These are phyloP conservation scores for Neuroterus valhalla DNA, from an alignment of 1,140 invertebrate species.

Conservation along the genomic window DNA sequence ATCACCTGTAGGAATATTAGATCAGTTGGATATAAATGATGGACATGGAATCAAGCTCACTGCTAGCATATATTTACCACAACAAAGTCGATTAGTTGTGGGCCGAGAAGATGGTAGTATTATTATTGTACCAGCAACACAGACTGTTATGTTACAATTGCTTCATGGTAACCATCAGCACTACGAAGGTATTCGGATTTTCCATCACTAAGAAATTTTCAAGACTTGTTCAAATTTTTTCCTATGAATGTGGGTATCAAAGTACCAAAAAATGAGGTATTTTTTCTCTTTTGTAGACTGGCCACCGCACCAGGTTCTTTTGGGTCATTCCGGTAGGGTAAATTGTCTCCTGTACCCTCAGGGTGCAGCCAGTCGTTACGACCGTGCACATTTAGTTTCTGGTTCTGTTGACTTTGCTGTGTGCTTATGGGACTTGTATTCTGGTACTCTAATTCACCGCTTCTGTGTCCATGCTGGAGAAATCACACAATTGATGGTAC, in stretches of 20 bases:
- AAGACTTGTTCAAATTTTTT: no score
- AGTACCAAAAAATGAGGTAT: background rate
- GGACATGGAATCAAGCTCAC: slow-evolving; percentile 86
- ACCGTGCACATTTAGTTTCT: slow-evolving; percentile 92
- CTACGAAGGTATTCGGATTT: slow-evolving; percentile 80
- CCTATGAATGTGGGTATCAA: background rate
- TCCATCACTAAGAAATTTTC: background rate
- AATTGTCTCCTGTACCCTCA: slow-evolving; percentile 97
- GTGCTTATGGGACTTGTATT: slow-evolving; percentile 97
- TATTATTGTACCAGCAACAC: slow-evolving; percentile 96
- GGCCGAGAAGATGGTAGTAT: slow-evolving; percentile 97
- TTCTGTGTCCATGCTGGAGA: slow-evolving; percentile 98
- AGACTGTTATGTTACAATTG: slow-evolving; percentile 95
- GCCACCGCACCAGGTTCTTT: slow-evolving; percentile 90
- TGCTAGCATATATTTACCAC: slow-evolving; percentile 93
- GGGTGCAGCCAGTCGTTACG: slow-evolving; percentile 93
- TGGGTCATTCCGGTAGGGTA: slow-evolving; percentile 94
- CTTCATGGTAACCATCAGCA: slow-evolving; percentile 93
- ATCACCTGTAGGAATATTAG: slow-evolving; percentile 91
- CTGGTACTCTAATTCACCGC: slow-evolving; percentile 90
- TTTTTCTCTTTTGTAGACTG: slow-evolving; percentile 80
- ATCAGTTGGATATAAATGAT: slow-evolving; percentile 83
- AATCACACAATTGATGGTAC: slow-evolving; percentile 93
- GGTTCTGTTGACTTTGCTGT: slow-evolving; percentile 99
- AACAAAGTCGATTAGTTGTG: slow-evolving; percentile 94